Percentiles rank a stretch among this genome's conserved stretches.
These are phyloP conservation scores for Tinea semifulvella DNA, from an alignment of 2,888 invertebrate species.

Conservation along the genomic window DNA sequence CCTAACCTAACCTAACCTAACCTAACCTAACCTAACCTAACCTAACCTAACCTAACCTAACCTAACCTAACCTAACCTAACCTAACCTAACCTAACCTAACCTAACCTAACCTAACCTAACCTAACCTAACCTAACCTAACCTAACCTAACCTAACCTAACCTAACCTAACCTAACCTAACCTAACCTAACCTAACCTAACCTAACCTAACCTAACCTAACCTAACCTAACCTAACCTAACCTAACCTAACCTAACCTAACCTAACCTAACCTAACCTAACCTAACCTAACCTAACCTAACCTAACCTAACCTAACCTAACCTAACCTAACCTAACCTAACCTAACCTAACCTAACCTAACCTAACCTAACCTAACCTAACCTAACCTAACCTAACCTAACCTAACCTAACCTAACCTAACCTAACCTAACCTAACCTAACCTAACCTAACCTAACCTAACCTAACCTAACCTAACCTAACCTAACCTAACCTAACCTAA, in stretches of 20 bases:
- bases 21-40: slow-evolving; percentile 16
- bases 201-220: slow-evolving; percentile 16
- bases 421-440: slow-evolving; percentile 19
- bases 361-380: slow-evolving; percentile 14
- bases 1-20: slow-evolving; percentile 16
- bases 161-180: slow-evolving; percentile 15
- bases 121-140: slow-evolving; percentile 16
- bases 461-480: slow-evolving; percentile 19
- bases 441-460: slow-evolving; percentile 20
- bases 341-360: slow-evolving; percentile 22
- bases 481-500: slow-evolving; percentile 19
- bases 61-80: slow-evolving; percentile 16
- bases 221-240: slow-evolving; percentile 15
- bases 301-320: slow-evolving; percentile 20
- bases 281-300: slow-evolving; percentile 21
- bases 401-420: slow-evolving; percentile 18
- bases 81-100: slow-evolving; percentile 16
- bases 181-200: slow-evolving; percentile 15
- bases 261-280: slow-evolving; percentile 17
- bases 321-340: slow-evolving; percentile 22
- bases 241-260: slow-evolving; percentile 10
- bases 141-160: slow-evolving; percentile 16
- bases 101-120: slow-evolving; percentile 16
- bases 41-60: slow-evolving; percentile 16
- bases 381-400: slow-evolving; percentile 18